Conservation (phyloP, 2,113 vertebrate genomes). For the Panthera leo region DNA sequence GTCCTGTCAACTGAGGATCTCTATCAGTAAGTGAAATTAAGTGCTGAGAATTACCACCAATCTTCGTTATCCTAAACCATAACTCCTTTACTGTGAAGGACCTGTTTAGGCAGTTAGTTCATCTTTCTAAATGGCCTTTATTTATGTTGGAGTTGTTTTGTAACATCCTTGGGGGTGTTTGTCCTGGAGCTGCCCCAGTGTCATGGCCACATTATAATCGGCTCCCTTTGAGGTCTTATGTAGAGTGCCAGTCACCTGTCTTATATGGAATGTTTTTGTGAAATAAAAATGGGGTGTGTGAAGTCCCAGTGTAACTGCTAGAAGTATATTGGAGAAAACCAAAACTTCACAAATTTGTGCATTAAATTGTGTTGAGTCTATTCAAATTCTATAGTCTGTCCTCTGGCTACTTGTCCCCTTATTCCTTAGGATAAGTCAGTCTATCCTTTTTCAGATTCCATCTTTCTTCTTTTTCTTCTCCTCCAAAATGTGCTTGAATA, state of each 20-base stretch:
- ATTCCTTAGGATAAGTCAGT: not conserved
- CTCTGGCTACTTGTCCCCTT: not conserved
- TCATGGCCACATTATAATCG: not conserved
- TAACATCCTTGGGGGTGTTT: not conserved
- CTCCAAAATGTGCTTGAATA: not conserved
- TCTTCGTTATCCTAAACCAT: not conserved
- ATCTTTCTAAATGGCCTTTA: not conserved
- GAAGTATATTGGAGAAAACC: not conserved
- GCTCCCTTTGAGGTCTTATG: not conserved
- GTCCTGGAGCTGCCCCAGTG: not conserved
- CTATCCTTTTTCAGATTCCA: not conserved
- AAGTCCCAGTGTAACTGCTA: not conserved
- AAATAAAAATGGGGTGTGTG: not conserved
- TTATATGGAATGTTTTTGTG: not conserved
- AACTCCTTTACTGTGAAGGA: not conserved
- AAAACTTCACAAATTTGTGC: not conserved
- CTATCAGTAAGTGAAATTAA: not conserved
- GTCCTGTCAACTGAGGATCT: not conserved
- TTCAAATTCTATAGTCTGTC: not conserved
- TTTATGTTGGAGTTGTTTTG: not conserved
- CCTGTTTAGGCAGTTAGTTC: not conserved
- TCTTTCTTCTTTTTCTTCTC: not conserved
- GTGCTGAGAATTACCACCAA: not conserved
- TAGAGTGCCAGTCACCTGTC: not conserved
- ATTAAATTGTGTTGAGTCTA: not conserved